These are phyloP conservation scores for Clunio marinus DNA, from an alignment of 2,888 invertebrate species.

Conservation along the genomic window DNA sequence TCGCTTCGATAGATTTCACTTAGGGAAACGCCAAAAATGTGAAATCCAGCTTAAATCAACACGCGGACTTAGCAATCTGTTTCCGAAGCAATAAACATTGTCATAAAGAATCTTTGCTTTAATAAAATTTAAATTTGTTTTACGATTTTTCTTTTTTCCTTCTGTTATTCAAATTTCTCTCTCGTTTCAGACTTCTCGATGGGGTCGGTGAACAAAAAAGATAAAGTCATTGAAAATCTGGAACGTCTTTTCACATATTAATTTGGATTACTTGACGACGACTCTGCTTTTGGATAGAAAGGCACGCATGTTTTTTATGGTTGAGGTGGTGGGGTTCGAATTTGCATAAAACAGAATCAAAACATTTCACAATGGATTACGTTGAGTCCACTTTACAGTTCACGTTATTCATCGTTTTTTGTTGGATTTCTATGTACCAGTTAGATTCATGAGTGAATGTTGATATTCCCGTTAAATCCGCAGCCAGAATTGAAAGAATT, in stretches of 20 bases:
- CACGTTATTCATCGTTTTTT: background rate
- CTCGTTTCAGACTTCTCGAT: background rate
- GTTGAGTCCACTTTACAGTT: background rate
- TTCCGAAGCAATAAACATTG: conserved; percentile 14
- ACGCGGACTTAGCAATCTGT: background rate
- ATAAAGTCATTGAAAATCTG: background rate
- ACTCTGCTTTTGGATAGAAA: too few species aligned
- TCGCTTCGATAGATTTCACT: background rate
- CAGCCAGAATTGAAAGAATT: too few species aligned
- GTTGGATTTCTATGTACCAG: background rate
- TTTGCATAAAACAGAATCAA: conserved; percentile 3
- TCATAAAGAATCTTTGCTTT: conserved; percentile 9
- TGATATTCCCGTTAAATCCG: conserved; percentile 15
- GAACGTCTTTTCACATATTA: conserved; percentile 20
- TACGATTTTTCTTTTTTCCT: background rate
- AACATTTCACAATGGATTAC: background rate
- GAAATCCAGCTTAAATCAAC: background rate
- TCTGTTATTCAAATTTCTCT: background rate
- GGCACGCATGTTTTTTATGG: too few species aligned
- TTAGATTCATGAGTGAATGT: background rate
- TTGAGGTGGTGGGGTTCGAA: too few species aligned
- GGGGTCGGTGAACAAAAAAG: background rate
- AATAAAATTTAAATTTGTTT: conserved; percentile 25
- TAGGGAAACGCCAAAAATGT: background rate
- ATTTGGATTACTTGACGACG: conserved; percentile 11